Base-by-base conservation (phyloP, 2,113 vertebrate genomes). In the Dromiciops gliroides region DNA sequence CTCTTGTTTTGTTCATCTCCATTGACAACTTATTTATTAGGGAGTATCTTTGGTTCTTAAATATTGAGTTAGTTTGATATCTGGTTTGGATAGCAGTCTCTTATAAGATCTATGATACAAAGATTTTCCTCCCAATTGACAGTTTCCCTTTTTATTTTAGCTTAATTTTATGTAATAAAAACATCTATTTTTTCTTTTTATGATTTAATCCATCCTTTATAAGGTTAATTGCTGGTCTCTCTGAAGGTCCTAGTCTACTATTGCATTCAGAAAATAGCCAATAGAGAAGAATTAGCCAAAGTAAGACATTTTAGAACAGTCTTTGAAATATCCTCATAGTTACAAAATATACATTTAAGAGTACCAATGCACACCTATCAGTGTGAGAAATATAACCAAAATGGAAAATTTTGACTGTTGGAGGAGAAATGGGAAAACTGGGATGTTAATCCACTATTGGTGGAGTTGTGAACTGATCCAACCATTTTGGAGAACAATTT, bases 271-370 rank as follows among this genome's bases (percentile, higher is more conserved):
- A 95, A 91, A 83, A n/a, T n/a, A n/a, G 90, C 50, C 23, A 25
- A 94, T 88, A 95, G 67, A 95, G 67, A 24, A 50, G 53, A 75
- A 22, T 92, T 92, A 91, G 28, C 44, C 25, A 48, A 91, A 95
- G 47, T 44, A 48, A 93, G 94, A 92, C 49, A 24, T 92, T 93
- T 93, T 48, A 51, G 94, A 23, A 92, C 50, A 31, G 28, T 9
- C 53, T 93, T 93, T 95, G 91, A 90, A 12, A 51, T 91, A 3
- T 88, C 26, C n/a, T 90, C 51, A 50, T 90, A 31, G 2, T 19
- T 90, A 50, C 14, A 90, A 37, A 37, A 50, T n/a, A 90, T 83
- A 31, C 37, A 31, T 93, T 94, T 90, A 53, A 51, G 48, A 47
- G 51, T 90, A 51, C 53, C 22, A 44, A 0, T n/a, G n/a, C n/a